phyloP scores from a whole-genome alignment of 2,888 invertebrate genomes.

The Dynastes grantii region DNA sequence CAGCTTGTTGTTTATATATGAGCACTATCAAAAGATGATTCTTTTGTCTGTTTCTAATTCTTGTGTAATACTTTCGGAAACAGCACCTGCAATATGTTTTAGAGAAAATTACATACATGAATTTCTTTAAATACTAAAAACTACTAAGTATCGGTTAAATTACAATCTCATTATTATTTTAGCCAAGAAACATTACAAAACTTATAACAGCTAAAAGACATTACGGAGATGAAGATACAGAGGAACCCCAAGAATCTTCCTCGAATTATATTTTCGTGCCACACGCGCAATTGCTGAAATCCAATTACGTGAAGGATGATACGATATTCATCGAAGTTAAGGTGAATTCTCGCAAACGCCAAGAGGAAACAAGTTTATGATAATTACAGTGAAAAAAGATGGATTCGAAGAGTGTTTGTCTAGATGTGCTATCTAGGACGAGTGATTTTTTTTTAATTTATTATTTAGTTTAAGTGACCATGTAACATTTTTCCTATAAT shows the following conservation, averaged over 20 bases:
- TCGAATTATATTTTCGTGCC: constrained; percentile 79
- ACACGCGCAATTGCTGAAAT: constrained; percentile 76
- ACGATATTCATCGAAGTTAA: constrained; percentile 76
- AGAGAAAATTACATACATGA: too few relatives aligned
- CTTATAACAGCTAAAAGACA: constrained; percentile 74
- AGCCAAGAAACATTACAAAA: constrained; percentile 79
- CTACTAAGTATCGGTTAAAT: too few relatives aligned
- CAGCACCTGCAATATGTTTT: too few relatives aligned
- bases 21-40: too few relatives aligned
- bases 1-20: too few relatives aligned
- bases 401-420: too few relatives aligned
- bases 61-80: too few relatives aligned
- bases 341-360: constrained; percentile 60
- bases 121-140: too few relatives aligned
- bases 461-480: constrained; percentile 18
- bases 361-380: constrained; percentile 56
- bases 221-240: constrained; percentile 68
- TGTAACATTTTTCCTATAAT: neutral
- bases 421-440: neutral
- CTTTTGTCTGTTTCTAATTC: too few relatives aligned
- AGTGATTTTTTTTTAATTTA: neutral
- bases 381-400: neutral
- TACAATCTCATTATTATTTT: constrained; percentile 49
- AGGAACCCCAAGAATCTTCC: constrained; percentile 70
- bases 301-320: constrained; percentile 76